Conservation (phyloP, 2,797 vertebrate species). For the Micromesistius poutassou region DNA sequence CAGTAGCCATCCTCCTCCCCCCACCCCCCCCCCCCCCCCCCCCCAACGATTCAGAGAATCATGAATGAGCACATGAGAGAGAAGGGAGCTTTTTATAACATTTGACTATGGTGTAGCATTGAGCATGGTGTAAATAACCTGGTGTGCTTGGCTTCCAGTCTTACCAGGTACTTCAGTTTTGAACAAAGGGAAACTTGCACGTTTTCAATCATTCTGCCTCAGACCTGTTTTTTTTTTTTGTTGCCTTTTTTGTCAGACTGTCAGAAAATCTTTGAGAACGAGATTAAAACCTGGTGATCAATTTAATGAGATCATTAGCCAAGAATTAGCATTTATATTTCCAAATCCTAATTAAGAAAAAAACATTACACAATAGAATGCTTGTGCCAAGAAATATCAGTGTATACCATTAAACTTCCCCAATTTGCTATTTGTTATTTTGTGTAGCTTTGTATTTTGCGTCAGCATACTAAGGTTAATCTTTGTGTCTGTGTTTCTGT, state of each 20-base stretch:
- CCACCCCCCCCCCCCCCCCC: not conserved
- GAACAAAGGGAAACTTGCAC: conserved; percentile 52
- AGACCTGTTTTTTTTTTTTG: conserved; percentile 55
- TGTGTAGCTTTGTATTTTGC: conserved; percentile 55
- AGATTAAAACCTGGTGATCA: conserved; percentile 78
- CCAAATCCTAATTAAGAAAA: conserved; percentile 71
- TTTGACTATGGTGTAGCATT: conserved; percentile 52
- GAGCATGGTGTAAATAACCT: conserved; percentile 54
- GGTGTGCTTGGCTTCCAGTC: conserved; percentile 61
- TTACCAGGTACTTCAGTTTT: conserved; percentile 60
- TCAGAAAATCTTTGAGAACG: conserved; percentile 65
- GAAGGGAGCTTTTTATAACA: conserved; percentile 55
- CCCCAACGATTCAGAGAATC: conserved; percentile 20
- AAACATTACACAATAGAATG: conserved; percentile 47
- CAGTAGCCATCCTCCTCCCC: not conserved
- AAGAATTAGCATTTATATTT: conserved; percentile 74
- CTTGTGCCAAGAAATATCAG: conserved; percentile 56
- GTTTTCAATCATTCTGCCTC: conserved; percentile 58
- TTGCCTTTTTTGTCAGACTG: conserved; percentile 33
- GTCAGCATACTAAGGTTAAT: conserved; percentile 66
- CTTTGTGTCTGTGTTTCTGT: conserved; percentile 57
- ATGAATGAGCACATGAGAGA: conserved; percentile 18
- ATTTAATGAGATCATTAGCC: conserved; percentile 78
- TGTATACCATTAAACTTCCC: conserved; percentile 40
- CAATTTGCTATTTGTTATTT: conserved; percentile 36